Conservation (phyloP, 2,113 vertebrate genomes). For the Rhea americana region DNA sequence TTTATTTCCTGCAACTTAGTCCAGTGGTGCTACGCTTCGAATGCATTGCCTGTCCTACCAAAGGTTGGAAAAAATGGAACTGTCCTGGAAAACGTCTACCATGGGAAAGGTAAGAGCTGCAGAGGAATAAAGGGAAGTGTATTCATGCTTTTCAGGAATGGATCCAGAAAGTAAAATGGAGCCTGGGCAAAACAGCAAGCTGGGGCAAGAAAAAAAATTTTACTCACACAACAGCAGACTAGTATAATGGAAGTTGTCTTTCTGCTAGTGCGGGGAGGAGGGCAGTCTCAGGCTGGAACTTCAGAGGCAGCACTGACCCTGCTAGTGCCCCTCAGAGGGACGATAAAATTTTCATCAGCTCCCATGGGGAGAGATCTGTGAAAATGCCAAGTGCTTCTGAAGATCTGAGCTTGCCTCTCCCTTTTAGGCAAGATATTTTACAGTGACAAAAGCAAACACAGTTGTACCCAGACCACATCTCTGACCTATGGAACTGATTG, state of each 20-base stretch:
- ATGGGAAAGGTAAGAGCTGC: not conserved
- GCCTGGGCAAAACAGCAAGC: not conserved
- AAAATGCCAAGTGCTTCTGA: not conserved
- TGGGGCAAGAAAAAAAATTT: not conserved
- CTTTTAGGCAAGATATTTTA: conserved; percentile 20
- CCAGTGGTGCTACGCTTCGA: not conserved
- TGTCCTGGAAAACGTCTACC: not conserved
- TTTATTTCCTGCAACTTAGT: not conserved
- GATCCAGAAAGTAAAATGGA: not conserved
- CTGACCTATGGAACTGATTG: not conserved
- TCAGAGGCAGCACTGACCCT: not conserved
- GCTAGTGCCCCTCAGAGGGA: not conserved
- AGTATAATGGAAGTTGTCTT: not conserved
- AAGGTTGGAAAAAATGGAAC: not conserved
- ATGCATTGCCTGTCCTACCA: not conserved
- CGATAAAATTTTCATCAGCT: not conserved
- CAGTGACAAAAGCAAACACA: not conserved
- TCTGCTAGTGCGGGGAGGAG: not conserved
- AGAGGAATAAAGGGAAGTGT: not conserved
- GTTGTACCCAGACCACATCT: not conserved
- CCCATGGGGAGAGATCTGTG: not conserved
- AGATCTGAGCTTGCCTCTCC: not conserved
- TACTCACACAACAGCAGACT: not conserved
- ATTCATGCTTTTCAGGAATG: not conserved
- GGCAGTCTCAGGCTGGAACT: not conserved